Percentiles rank a stretch among this genome's conserved stretches.
Conservation (phyloP, 2,113 vertebrate species). For the Odontophorus gujanensis region DNA sequence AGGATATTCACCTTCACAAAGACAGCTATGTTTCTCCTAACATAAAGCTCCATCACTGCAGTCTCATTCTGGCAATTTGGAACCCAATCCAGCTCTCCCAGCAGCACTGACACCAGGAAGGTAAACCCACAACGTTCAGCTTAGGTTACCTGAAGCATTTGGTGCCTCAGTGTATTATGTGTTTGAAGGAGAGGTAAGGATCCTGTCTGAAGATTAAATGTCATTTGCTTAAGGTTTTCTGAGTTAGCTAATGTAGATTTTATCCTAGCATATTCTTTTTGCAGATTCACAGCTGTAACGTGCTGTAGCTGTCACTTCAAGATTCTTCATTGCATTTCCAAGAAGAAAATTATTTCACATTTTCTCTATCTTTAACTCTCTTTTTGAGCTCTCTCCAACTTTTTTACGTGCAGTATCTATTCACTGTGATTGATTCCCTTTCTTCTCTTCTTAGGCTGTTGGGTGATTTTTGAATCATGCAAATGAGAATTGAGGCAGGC, state of each 20-base stretch:
- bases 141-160: fast-evolving
- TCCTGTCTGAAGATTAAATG: background rate
- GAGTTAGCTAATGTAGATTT: background rate
- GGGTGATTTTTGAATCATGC: slow-evolving; percentile 1
- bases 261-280: background rate
- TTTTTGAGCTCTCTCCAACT: background rate
- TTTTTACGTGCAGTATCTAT: background rate
- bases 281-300: background rate
- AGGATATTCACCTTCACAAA: background rate
- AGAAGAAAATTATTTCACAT: background rate
- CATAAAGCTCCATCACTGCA: background rate
- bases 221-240: background rate
- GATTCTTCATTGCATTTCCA: background rate
- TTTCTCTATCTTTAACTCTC: background rate
- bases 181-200: background rate
- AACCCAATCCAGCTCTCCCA: background rate
- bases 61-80: fast-evolving
- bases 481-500: background rate
- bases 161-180: fast-evolving
- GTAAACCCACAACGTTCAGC: background rate
- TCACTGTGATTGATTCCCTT: background rate
- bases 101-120: background rate
- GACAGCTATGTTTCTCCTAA: background rate
- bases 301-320: background rate
- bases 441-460: background rate